Base-by-base conservation (phyloP, 2,888 invertebrate genomes). In the Apoderus coryli region DNA sequence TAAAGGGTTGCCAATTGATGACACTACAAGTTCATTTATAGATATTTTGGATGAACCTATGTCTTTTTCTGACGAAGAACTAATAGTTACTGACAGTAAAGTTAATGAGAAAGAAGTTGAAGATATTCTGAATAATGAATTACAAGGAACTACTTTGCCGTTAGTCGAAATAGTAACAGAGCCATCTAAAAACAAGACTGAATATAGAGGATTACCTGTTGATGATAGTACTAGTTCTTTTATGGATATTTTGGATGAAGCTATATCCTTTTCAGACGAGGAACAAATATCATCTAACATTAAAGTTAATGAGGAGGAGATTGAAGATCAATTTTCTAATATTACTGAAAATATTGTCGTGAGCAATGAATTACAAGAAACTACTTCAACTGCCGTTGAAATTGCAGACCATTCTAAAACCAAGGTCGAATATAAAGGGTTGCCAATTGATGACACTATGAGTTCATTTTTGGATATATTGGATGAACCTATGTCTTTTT, bases 401-500 rank as follows among this genome's bases (percentile, higher is more conserved):
- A 19, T 19, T 19, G 6, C 19, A 6, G 7, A 19, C 5, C 16
- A 16, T 16, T 13, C 30, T 9, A 16, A 19, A 4, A 19, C 22
- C 2, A 31, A 37, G 36, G 23, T 33, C 3, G 44, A 35, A 13
- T 45, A 44, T 27, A 46, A 46, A 40, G 45, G 42, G 4, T 31
- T 45, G 25, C 44, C 48, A 7, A 35, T 47, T 10, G 46, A 49
- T 33, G 35, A 42, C 14, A 22, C 44, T 13, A 37, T 34, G 12
- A 34, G 36, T 22, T 29, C 39, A 16, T 47, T 45, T 43, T 41
- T 47, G 34, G 41, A 46, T 24, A 36, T 46, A 31, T 35, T 50
- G 16, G 59, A 60, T 31, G 55, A 60, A 31, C 52, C 54, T n/a
- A 51, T 56, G 38, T 42, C 43, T 4, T 47, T 59, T 24, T 52